Percentiles rank a stretch among this genome's conserved stretches.
Evolutionary conservation across 2,888 invertebrate species (phyloP).

Genomic region (Heterodera filipjevi): DNA sequence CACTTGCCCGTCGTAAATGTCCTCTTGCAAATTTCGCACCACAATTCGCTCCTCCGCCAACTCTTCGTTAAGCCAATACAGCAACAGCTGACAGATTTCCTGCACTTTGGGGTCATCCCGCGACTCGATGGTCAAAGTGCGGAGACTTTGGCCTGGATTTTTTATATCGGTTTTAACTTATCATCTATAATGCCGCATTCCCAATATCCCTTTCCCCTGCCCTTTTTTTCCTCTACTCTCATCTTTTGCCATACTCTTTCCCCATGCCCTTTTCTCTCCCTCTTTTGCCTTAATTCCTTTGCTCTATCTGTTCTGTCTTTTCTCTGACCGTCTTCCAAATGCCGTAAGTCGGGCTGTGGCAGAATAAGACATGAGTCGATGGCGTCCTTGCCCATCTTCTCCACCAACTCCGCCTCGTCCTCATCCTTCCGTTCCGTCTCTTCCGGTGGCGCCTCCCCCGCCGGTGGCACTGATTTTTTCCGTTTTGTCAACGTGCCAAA

Average conservation of each 20-base stretch:
- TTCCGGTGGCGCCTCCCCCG: constrained; percentile 28
- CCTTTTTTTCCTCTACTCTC: too few relatives aligned
- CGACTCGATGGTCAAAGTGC: constrained; percentile 88
- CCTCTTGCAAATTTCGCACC: constrained; percentile 89
- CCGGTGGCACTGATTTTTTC: constrained; percentile 51
- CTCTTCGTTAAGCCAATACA: constrained; percentile 99
- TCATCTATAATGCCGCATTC: too few relatives aligned
- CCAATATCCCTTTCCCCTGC: too few relatives aligned
- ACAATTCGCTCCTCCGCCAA: constrained; percentile 92
- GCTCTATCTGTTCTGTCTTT: background rate
- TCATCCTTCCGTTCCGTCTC: constrained; percentile 68
- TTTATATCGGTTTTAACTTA: too few relatives aligned
- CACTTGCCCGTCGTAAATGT: constrained; percentile 94
- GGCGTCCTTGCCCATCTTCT: constrained; percentile 63
- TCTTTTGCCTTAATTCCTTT: background rate
- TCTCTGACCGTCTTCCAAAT: constrained; percentile 73
- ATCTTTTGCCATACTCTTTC: background rate
- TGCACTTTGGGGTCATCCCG: constrained; percentile 78
- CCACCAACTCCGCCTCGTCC: constrained; percentile 74
- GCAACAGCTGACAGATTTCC: constrained; percentile 72
- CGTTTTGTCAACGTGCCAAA: constrained; percentile 56
- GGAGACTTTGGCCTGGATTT: constrained; percentile 82
- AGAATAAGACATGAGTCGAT: constrained; percentile 60
- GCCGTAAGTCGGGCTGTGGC: constrained; percentile 52
- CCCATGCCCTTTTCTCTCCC: constrained; percentile 1